Evolutionary conservation across 2,113 vertebrate genomes (phyloP).

Genomic region (Asarcornis scutulata): DNA sequence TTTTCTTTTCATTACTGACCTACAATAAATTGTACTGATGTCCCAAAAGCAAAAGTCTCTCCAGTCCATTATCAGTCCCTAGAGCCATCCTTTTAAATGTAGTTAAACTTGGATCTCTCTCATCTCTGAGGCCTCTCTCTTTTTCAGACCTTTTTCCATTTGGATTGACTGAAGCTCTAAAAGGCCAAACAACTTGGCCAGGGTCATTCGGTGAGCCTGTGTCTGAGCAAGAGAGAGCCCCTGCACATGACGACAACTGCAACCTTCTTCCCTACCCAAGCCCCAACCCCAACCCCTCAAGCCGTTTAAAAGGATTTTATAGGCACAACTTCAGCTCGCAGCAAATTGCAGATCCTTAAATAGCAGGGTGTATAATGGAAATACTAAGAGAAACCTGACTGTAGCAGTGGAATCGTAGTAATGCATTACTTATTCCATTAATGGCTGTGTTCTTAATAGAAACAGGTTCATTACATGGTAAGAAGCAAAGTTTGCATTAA

Average conservation of each 20-base stretch:
- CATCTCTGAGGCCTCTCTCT: background rate
- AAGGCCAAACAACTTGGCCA: constrained; percentile 27
- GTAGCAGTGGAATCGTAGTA: constrained; percentile 41
- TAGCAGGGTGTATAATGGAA: constrained; percentile 50
- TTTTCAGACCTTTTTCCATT: constrained; percentile 14
- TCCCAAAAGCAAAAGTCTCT: constrained; percentile 44
- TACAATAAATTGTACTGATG: constrained; percentile 50
- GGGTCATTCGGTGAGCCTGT: background rate
- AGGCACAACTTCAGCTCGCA: background rate
- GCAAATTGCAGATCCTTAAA: constrained; percentile 48
- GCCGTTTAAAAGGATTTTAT: constrained; percentile 40
- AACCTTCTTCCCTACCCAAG: background rate
- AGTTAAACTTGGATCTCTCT: constrained; percentile 35
- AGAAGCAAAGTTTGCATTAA: constrained; percentile 76
- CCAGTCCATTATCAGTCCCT: constrained; percentile 54
- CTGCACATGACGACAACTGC: background rate
- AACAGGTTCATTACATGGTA: constrained; percentile 74
- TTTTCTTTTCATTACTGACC: constrained; percentile 59
- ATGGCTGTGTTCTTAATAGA: constrained; percentile 71
- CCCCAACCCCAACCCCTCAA: background rate
- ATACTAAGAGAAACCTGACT: constrained; percentile 50
- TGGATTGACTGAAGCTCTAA: background rate
- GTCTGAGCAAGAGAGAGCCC: background rate
- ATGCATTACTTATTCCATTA: constrained; percentile 72
- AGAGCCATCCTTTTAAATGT: constrained; percentile 18